Conservation (phyloP, 2,888 invertebrate species). For the Sussaba pulchella region DNA sequence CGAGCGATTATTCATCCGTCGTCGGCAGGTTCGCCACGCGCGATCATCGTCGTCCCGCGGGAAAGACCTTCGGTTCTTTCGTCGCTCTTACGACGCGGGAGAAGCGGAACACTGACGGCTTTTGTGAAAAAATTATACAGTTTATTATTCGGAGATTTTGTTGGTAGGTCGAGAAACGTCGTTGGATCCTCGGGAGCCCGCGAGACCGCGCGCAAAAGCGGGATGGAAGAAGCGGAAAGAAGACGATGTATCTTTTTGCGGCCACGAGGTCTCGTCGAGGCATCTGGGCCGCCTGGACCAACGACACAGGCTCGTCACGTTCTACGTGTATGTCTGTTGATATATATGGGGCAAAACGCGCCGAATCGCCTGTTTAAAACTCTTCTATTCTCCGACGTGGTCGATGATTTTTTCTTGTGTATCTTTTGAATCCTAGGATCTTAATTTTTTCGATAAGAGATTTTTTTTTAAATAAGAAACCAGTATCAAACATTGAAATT, state of each 20-base stretch:
- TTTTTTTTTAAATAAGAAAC: too few species aligned
- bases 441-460: too few species aligned
- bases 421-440: too few species aligned
- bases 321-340: background rate
- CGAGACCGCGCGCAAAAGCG: background rate
- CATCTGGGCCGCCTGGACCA: slow-evolving; percentile 54
- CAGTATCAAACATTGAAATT: too few species aligned
- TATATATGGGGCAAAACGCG: too few species aligned
- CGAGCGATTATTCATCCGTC: slow-evolving; percentile 11
- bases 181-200: slow-evolving; percentile 32
- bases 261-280: slow-evolving; percentile 40
- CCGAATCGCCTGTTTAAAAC: too few species aligned
- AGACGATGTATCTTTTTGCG: slow-evolving; percentile 61
- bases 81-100: background rate
- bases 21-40: slow-evolving; percentile 27
- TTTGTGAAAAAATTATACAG: slow-evolving; percentile 50
- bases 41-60: slow-evolving; percentile 24
- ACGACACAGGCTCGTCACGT: slow-evolving; percentile 3
- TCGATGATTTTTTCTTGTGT: too few species aligned
- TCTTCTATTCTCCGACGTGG: too few species aligned
- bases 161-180: slow-evolving; percentile 12
- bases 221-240: slow-evolving; percentile 36
- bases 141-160: slow-evolving; percentile 25
- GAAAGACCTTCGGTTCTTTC: slow-evolving; percentile 28
- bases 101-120: slow-evolving; percentile 39